Base-by-base conservation (phyloP, 35 echinoderm and acorn worm species). In the Anneissia japonica region DNA sequence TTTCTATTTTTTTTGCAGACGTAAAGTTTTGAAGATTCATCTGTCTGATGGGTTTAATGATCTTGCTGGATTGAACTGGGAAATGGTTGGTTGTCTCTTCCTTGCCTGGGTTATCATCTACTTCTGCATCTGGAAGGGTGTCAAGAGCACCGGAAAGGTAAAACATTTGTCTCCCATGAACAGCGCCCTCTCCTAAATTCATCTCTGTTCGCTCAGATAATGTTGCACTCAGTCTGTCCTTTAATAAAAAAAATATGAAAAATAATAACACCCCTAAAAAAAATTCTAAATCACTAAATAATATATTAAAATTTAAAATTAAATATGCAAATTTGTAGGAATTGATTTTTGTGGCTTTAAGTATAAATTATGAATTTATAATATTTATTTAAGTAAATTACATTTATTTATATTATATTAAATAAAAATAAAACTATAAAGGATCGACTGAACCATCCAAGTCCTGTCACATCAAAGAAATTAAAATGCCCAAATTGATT, bases 71-170 rank as follows among this genome's bases (percentile, higher is more conserved):
- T 11, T 97, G 9, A 77, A 80, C 39, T 97, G 94, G 94, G 89
- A 93, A 79, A 46, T 97, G 36, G 64, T 92, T 28, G 90, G 87
- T 31, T 92, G 87, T 28, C 84, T 97, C 0, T n/a, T 90, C 2
- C 45, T 81, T 19, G 91, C 95, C 9, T 97, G 91, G 95, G 46
- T 93, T 6, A 36, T 93, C 19, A 88, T 89, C 1, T 97, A 91
- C 79, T 79, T 97, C 16, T 93, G 95, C 87, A 87, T 97, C 9
- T 78, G 89, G 37, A 97, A 89, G 79, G 95, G 95, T 56, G 89
- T 97, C 40, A 93, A 90, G 84, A 82, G 83, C 29, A 92, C 94
- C 9, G 94, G 94, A 83, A 97, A 92, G 94, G 94, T 97, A 90
- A 74, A 64, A 9, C 19, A 64, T 64, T 64, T 64, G 51, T 64